Evolutionary conservation across 2,888 invertebrate genomes (phyloP), one percentile per base, ranked within the genome.

Genomic region (Drosophila colorata): DNA sequence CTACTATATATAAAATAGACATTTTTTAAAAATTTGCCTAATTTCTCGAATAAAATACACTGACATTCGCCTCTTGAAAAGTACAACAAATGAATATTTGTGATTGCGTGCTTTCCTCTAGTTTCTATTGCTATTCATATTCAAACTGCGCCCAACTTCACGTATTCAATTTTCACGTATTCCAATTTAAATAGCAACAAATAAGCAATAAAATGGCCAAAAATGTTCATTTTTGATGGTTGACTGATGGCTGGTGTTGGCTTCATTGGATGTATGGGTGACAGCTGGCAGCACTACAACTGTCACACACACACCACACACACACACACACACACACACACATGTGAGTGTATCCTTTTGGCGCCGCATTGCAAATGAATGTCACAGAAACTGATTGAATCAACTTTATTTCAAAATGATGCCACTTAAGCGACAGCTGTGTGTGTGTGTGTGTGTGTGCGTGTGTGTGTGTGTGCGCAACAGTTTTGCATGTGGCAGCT

Each of bases 351-450:
- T 58, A 57, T 74, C 69, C 63, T 61, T 64, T 64, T 56, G 48
- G 66, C 63, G 47, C 64, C 49, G 53, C 63, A 72, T 65, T 61
- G 79, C 71, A 66, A 77, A 78, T 75, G 78, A 75, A 72, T 69
- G 72, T 65, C 55, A 73, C 60, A 69, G 65, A 66, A 67, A 64
- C 78, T 91, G 90, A 92, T 92, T 90, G 92, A 92, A 92, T 92
- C 92, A 92, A 92, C 92, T 92, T 92, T 92, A 92, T 92, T 92
- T 91, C 90, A 74, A 91, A 92, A 92, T 92, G 87, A 92, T 89
- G 92, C 92, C 88, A 92, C 91, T 92, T 92, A 92, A 78, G 78
- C 74, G 25, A 11, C 3, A 33, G 33, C 35, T 28, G 41, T 51
- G 46, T 65, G 55, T 43, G 14, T 43, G 16, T 59, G 20, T 58